Base-by-base conservation (phyloP, 2,888 invertebrate genomes). In the Hemistola chrysoprasaria region DNA sequence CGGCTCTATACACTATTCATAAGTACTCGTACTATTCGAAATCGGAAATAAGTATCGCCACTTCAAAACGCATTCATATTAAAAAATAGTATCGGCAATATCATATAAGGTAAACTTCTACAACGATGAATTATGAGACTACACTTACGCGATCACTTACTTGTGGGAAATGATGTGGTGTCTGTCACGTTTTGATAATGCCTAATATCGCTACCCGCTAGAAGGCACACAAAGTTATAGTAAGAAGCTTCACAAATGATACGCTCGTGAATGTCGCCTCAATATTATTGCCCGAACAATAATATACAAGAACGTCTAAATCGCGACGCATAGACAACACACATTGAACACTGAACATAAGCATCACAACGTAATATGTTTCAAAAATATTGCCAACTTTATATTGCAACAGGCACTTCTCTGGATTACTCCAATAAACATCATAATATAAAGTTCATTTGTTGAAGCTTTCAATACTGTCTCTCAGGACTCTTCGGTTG, bases 211-310 rank as follows among this genome's bases (percentile, higher is more conserved):
- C 87, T 87, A 87, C 71, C 77, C 75, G 87, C 87, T 87, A 88
- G 86, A 88, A 88, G 88, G 88, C 88, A 88, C 88, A 87, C 80
- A 84, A 84, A 86, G 85, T 86, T 86, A 69, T 74, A 87, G 82
- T 82, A 81, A 85, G 84, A 86, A 88, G 88, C 88, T 82, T 86
- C 83, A 81, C 84, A 78, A 82, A 78, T 68, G 47, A 78, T 68
- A 70, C 64, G 68, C 70, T 57, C 58, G 65, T 54, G 50, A 51
- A 50, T 52, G 59, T 59, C 48, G 50, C 47, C 38, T 37, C 45
- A 40, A 48, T 35, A 47, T 53, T 55, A 56, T 50, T 49, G 50
- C 50, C 41, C 41, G 35, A 49, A 50, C 53, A 52, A n/a, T n/a
- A n/a, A n/a, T n/a, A n/a, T n/a, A n/a, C n/a, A n/a, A n/a, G n/a